These are phyloP conservation scores for Drosophila quinaria DNA, from an alignment of 2,888 invertebrate genomes.

Conservation along the genomic window DNA sequence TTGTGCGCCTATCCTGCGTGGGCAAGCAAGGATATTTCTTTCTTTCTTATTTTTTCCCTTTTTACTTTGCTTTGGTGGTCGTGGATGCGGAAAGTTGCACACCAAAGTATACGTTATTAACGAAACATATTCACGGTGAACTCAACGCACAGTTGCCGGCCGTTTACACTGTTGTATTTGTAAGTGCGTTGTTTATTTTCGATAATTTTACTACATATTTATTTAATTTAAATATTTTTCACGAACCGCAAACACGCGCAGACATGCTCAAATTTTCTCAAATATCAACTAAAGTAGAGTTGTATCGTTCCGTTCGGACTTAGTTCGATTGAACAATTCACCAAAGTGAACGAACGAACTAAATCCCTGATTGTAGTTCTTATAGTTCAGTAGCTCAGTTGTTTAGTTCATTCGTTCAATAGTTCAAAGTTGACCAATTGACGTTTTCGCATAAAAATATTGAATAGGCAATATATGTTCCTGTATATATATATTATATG, in stretches of 20 bases:
- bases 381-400: too few relatives aligned
- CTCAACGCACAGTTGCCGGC: slow-evolving; percentile 34
- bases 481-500: too few relatives aligned
- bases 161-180: slow-evolving; percentile 5
- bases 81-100: slow-evolving; percentile 26
- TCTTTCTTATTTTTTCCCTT: slow-evolving; percentile 24
- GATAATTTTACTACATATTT: slow-evolving; percentile 56
- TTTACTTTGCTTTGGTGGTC: slow-evolving; percentile 22
- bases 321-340: too few relatives aligned
- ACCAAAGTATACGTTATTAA: slow-evolving; percentile 15
- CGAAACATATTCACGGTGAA: slow-evolving; percentile 25
- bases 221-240: slow-evolving; percentile 43
- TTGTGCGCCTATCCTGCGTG: slow-evolving; percentile 67
- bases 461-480: too few relatives aligned
- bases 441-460: too few relatives aligned
- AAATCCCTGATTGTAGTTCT: too few relatives aligned
- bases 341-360: too few relatives aligned
- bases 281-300: slow-evolving; percentile 53
- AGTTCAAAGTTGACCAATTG: too few relatives aligned
- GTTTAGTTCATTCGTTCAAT: too few relatives aligned
- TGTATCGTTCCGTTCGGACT: too few relatives aligned
- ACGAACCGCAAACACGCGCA: slow-evolving; percentile 51
- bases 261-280: slow-evolving; percentile 56
- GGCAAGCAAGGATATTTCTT: slow-evolving; percentile 69
- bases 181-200: slow-evolving; percentile 37